Evolutionary conservation across 2,797 vertebrate species (phyloP).

Genomic region (Leptodactylus fallax): DNA sequence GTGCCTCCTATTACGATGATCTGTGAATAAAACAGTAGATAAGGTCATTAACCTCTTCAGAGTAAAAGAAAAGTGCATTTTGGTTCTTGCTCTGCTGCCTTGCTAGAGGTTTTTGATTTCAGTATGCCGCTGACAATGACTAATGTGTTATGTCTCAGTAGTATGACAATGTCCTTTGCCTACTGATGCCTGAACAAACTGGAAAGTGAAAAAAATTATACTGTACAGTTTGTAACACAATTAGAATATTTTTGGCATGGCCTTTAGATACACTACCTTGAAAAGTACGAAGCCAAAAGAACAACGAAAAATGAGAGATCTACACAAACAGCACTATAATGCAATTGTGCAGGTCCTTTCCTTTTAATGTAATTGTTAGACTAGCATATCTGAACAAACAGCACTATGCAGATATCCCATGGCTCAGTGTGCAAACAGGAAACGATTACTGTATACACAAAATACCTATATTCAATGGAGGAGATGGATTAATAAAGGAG

Average conservation of each 20-base stretch:
- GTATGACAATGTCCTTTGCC: background rate
- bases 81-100: background rate
- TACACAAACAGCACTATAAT: background rate
- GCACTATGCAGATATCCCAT: conserved; percentile 43
- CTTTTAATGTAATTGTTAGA: conserved; percentile 39
- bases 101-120: background rate
- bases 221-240: background rate
- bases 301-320: no score
- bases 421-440: conserved; percentile 45
- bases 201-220: background rate
- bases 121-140: background rate
- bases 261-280: background rate
- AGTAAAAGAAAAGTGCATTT: no score
- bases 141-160: background rate
- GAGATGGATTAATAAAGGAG: conserved; percentile 54
- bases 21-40: background rate
- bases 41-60: background rate
- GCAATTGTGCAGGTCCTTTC: background rate
- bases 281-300: background rate
- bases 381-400: conserved; percentile 37
- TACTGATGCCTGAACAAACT: background rate
- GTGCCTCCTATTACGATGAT: background rate
- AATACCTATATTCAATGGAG: conserved; percentile 45
- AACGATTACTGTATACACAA: conserved; percentile 20
- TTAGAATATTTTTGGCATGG: background rate